Percentiles rank a stretch among this genome's conserved stretches.
Conservation (phyloP, 2,113 vertebrate species). For the Scalopus aquaticus region DNA sequence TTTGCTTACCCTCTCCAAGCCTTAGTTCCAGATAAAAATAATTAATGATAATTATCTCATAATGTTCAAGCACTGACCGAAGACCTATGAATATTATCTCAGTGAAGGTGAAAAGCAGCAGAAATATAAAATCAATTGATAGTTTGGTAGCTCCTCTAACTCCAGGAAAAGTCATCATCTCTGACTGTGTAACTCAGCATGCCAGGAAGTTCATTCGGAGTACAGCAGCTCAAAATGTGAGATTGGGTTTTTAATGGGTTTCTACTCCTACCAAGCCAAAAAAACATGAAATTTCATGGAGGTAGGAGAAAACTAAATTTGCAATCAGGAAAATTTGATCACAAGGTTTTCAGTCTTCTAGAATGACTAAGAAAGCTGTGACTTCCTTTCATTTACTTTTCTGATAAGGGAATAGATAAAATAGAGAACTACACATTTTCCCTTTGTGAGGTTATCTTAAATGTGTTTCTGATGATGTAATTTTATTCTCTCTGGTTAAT, state of each 20-base stretch:
- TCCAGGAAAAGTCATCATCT: neutral
- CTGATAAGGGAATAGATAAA: neutral
- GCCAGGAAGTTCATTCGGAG: neutral
- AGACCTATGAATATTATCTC: neutral
- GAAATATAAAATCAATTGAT: neutral
- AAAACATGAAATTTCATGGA: neutral
- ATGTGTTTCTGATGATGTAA: neutral
- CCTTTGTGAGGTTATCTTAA: neutral
- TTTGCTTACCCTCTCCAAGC: neutral
- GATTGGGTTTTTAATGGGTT: neutral
- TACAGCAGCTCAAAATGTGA: neutral
- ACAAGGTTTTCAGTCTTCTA: neutral
- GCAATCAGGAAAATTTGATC: neutral
- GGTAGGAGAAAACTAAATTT: neutral
- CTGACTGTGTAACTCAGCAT: neutral
- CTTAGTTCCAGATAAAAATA: constrained; percentile 3
- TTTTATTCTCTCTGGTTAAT: neutral
- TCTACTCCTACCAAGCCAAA: neutral
- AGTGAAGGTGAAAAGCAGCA: neutral
- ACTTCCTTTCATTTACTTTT: constrained; percentile 14
- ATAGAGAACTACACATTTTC: neutral
- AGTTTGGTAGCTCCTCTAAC: neutral
- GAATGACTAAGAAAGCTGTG: neutral
- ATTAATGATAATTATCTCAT: neutral
- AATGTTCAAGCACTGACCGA: neutral